Evolutionary conservation across 1,140 invertebrate genomes (phyloP).

Genomic region (Sycophaga agraensis): DNA sequence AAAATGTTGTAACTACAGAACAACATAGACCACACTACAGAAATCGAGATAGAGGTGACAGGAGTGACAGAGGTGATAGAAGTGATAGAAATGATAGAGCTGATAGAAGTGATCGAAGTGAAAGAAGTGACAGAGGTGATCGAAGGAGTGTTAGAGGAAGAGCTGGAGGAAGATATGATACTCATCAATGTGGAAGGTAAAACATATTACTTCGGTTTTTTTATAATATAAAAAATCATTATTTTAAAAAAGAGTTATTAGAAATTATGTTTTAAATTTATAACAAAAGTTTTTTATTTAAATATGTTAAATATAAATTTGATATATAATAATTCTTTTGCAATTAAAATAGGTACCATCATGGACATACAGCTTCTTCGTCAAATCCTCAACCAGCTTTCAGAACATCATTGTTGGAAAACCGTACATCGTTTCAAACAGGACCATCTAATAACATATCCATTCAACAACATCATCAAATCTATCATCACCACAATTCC

Average conservation of each 20-base stretch:
- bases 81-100: slow-evolving; percentile 36
- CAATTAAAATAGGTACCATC: slow-evolving; percentile 29
- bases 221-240: not conserved
- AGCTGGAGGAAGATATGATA: slow-evolving; percentile 40
- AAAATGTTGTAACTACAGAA: slow-evolving; percentile 49
- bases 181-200: slow-evolving; percentile 33
- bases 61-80: slow-evolving; percentile 38
- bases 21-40: slow-evolving; percentile 34
- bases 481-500: slow-evolving; percentile 36
- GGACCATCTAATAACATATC: slow-evolving; percentile 41
- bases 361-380: slow-evolving; percentile 19
- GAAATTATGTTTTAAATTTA: not conserved
- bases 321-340: not conserved
- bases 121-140: slow-evolving; percentile 40
- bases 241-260: not conserved
- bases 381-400: slow-evolving; percentile 40
- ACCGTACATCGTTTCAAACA: slow-evolving; percentile 39
- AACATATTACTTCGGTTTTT: not conserved
- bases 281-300: too few species aligned
- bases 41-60: slow-evolving; percentile 34
- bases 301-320: not conserved
- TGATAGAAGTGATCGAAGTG: slow-evolving; percentile 36
- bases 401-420: slow-evolving; percentile 44
- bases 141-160: slow-evolving; percentile 39
- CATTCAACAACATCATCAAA: slow-evolving; percentile 20